phyloP scores from a whole-genome alignment of 2,888 invertebrate genomes.

The Cheilosia soror region DNA sequence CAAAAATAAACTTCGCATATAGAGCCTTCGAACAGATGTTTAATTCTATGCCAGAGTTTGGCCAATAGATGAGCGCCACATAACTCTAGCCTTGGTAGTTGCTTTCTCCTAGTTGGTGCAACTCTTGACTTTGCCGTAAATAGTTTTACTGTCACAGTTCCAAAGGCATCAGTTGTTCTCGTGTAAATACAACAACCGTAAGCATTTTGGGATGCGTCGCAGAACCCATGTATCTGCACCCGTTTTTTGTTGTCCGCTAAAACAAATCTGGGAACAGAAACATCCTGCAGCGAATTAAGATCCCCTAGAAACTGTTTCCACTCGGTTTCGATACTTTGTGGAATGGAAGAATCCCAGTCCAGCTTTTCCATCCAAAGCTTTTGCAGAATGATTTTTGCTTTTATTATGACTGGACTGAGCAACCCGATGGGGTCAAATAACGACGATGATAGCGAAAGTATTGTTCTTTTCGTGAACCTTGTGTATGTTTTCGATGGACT shows the following conservation, averaged over 20 bases:
- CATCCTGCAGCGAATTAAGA: constrained; percentile 29
- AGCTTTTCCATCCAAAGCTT: neutral
- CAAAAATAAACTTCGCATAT: constrained; percentile 15
- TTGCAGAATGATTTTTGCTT: neutral
- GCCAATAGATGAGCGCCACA: constrained; percentile 51
- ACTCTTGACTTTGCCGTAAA: neutral
- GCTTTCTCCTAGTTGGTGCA: neutral
- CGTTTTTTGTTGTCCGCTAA: neutral
- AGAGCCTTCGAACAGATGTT: neutral
- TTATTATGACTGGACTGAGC: neutral
- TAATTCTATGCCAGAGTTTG: constrained; percentile 25
- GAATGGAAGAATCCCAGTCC: neutral
- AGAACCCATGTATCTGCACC: neutral
- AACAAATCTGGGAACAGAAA: neutral
- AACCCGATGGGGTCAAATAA: constrained; percentile 13
- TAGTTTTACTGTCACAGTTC: neutral
- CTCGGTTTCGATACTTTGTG: neutral
- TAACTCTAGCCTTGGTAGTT: constrained; percentile 47
- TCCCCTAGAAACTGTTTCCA: neutral
- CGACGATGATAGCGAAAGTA: neutral
- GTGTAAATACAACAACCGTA: constrained; percentile 1
- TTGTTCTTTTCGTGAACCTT: neutral
- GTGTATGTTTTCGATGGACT: too few relatives aligned
- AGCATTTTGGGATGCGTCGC: neutral
- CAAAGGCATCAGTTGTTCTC: constrained; percentile 17